Conservation (phyloP, 2,113 vertebrate genomes). For the Helogale parvula region DNA sequence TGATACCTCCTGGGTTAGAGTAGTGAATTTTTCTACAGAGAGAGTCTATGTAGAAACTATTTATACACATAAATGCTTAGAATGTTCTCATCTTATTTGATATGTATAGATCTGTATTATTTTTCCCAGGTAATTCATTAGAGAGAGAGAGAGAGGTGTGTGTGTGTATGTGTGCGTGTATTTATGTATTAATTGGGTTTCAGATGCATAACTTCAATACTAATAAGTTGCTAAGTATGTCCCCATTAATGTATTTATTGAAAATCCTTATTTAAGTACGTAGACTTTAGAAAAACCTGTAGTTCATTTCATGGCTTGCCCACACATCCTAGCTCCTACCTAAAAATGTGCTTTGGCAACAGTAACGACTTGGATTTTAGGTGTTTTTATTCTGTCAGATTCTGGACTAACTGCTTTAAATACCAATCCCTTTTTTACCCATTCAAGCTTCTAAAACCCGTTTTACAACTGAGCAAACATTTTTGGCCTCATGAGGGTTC, state of each 20-base stretch:
- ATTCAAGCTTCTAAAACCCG: background rate
- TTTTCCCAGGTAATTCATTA: slow-evolving; percentile 11
- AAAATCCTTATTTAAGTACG: background rate
- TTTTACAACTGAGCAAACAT: background rate
- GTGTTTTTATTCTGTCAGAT: background rate
- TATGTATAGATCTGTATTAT: background rate
- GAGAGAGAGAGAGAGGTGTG: background rate
- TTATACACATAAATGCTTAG: background rate
- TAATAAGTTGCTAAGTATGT: background rate
- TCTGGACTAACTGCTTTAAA: background rate
- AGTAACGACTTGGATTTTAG: background rate
- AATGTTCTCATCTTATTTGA: background rate
- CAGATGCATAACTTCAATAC: background rate
- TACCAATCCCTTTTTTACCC: background rate
- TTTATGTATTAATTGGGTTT: background rate
- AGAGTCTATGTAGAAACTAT: background rate
- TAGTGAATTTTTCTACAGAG: background rate
- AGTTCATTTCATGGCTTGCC: background rate
- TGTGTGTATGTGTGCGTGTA: background rate
- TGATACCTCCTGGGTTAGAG: background rate
- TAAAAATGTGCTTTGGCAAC: background rate
- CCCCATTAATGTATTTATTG: background rate
- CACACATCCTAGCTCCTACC: background rate
- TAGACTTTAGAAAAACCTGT: background rate
- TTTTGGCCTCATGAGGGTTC: background rate